phyloP scores from a whole-genome alignment of 2,113 vertebrate genomes.

The Panthera leo region DNA sequence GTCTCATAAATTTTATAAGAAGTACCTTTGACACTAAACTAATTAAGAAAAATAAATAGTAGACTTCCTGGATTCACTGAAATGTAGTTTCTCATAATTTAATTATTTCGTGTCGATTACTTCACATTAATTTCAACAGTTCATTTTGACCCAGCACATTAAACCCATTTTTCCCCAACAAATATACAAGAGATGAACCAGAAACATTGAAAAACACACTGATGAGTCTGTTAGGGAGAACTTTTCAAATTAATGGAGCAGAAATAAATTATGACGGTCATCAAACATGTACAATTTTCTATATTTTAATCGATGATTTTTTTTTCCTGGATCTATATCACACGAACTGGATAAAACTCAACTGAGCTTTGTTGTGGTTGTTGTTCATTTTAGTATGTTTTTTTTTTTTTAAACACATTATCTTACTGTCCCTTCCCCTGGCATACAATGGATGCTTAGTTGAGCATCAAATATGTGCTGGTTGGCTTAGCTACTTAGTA shows the following conservation, averaged over 20 bases:
- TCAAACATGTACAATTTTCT: background rate
- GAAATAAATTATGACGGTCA: conserved; percentile 20
- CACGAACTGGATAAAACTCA: background rate
- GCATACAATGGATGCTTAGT: background rate
- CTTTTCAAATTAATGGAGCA: conserved; percentile 27
- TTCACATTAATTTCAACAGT: conserved; percentile 44
- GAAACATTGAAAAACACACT: background rate
- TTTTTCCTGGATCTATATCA: background rate
- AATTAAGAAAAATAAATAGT: conserved; percentile 48
- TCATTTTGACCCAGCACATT: conserved; percentile 31
- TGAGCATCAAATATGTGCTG: background rate
- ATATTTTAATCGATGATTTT: background rate
- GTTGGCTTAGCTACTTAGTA: background rate
- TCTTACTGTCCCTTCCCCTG: background rate
- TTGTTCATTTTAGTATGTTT: background rate
- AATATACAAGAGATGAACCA: background rate
- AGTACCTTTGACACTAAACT: conserved; percentile 35
- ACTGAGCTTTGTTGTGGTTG: background rate
- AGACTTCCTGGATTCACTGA: background rate
- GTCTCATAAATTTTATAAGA: conserved; percentile 36
- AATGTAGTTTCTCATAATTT: conserved; percentile 27
- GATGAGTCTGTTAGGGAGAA: background rate
- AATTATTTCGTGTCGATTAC: conserved; percentile 45
- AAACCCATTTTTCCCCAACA: background rate
- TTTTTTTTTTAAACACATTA: background rate